Conservation (phyloP, 1,140 invertebrate species). For the Ericerus pela region DNA sequence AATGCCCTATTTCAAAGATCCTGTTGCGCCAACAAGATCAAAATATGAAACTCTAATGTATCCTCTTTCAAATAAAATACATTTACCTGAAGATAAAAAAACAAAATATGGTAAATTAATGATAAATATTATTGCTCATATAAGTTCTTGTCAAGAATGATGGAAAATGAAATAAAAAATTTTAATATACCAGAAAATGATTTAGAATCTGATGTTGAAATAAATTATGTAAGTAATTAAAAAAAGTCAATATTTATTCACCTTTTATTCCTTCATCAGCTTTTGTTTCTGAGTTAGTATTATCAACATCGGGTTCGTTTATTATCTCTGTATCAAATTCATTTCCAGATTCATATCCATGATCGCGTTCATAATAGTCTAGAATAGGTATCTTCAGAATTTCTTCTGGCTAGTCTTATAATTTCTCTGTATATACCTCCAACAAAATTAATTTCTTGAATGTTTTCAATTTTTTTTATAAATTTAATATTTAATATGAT, state of each 20-base stretch:
- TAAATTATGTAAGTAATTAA: neutral
- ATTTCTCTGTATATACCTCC: no score
- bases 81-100: constrained; percentile 4
- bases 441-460: no score
- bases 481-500: no score
- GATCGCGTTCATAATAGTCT: no score
- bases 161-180: constrained; percentile 8
- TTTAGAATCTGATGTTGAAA: neutral
- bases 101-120: constrained; percentile 12
- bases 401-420: no score
- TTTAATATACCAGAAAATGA: neutral
- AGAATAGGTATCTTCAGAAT: no score
- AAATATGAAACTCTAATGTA: constrained; percentile 14
- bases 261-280: neutral
- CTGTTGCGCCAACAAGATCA: constrained; percentile 9
- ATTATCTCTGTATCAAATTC: no score
- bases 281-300: neutral
- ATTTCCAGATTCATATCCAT: no score
- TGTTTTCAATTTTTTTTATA: no score
- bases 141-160: neutral
- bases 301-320: neutral
- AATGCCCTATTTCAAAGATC: constrained; percentile 14
- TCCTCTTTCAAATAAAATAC: constrained; percentile 8
- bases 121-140: constrained; percentile 14
- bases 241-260: neutral